These are phyloP conservation scores for Drosophila histrio DNA, from an alignment of 2,888 invertebrate species.

Conservation along the genomic window DNA sequence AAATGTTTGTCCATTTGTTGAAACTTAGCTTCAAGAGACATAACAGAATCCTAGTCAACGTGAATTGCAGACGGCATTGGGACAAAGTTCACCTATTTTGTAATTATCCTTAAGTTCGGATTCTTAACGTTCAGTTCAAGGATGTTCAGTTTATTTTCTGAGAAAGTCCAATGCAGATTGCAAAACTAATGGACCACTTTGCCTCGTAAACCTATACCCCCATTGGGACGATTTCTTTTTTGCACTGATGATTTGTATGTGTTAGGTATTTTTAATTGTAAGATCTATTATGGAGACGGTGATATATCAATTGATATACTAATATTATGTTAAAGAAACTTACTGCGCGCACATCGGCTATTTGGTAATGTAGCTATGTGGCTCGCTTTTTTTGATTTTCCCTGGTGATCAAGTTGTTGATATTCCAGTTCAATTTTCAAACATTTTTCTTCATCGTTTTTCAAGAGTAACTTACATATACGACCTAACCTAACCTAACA, in stretches of 20 bases:
- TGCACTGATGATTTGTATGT: neutral
- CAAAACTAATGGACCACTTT: neutral
- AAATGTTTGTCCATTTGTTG: neutral
- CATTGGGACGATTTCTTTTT: neutral
- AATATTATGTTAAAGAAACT: neutral
- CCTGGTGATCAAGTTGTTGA: neutral
- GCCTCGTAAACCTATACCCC: too few species aligned
- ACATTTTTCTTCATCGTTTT: neutral
- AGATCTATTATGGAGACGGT: neutral
- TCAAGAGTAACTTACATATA: conserved; percentile 6
- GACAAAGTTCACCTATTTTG: conserved; percentile 34
- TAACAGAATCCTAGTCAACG: neutral
- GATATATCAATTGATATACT: neutral
- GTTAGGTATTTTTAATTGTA: neutral
- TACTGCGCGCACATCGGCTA: neutral
- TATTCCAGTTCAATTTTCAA: neutral
- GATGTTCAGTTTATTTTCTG: neutral
- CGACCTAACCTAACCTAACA: conserved; percentile 27
- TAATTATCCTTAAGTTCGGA: neutral
- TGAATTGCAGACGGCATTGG: conserved; percentile 8
- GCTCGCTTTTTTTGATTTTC: conserved; percentile 10
- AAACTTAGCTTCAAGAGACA: neutral
- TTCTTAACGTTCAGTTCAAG: too few species aligned
- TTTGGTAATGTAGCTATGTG: neutral
- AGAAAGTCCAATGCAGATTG: conserved; percentile 35